These are phyloP conservation scores for Aurelia sp. DNA, from an alignment of 30 jellyfish, hydroid and myxozoan species.

Conservation along the genomic window DNA sequence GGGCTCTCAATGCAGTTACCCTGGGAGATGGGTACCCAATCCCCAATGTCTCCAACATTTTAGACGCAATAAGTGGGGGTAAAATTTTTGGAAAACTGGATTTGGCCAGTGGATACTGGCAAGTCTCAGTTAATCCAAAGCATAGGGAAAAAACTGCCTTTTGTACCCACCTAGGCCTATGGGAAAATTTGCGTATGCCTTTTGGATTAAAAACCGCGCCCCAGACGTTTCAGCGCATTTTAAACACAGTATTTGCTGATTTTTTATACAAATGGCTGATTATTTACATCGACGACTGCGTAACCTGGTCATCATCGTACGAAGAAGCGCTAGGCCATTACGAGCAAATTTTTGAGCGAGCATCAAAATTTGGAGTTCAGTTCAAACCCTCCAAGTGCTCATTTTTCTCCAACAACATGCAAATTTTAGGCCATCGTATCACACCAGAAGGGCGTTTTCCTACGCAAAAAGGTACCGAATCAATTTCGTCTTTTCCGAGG, in stretches of 20 bases:
- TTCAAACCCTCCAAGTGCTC: conserved; percentile 49
- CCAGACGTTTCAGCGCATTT: conserved; percentile 19
- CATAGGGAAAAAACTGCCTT: conserved; percentile 47
- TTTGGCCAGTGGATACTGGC: conserved; percentile 31
- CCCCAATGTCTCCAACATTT: conserved; percentile 24
- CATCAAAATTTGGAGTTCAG: conserved; percentile 43
- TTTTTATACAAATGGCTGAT: conserved; percentile 17
- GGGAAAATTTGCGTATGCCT: conserved; percentile 49
- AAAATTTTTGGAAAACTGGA: conserved; percentile 12
- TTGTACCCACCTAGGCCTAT: conserved; percentile 26
- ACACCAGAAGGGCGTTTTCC: conserved; percentile 48
- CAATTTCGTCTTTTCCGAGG: background rate
- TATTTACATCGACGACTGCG: conserved; percentile 54
- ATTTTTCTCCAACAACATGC: conserved; percentile 29
- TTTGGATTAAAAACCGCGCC: conserved; percentile 43
- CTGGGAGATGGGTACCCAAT: conserved; percentile 44
- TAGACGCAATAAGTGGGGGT: conserved; percentile 6
- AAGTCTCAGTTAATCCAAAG: conserved; percentile 22
- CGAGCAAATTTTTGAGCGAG: conserved; percentile 10
- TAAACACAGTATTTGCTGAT: conserved; percentile 17
- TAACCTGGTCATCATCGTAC: conserved; percentile 36
- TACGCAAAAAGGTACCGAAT: conserved; percentile 22
- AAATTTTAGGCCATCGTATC: conserved; percentile 46
- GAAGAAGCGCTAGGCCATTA: conserved; percentile 37
- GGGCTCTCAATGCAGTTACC: conserved; percentile 47